phyloP scores from a whole-genome alignment of 2,888 invertebrate genomes.

The Brachyopa scutellaris region DNA sequence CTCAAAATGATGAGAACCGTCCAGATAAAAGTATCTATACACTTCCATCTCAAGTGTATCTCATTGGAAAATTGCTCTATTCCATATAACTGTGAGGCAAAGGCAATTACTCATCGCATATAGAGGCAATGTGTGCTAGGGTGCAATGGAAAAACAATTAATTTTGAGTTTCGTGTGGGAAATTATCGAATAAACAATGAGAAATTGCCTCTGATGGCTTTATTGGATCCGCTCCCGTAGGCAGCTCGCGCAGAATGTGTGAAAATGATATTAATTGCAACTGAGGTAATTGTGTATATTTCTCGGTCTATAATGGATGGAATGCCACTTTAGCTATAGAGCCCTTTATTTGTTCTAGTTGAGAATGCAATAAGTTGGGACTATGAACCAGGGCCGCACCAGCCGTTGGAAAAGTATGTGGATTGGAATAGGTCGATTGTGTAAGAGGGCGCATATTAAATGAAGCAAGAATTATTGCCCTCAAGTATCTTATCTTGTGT shows the following conservation, averaged over 20 bases:
- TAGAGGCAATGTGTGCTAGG: neutral
- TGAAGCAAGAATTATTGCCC: no score
- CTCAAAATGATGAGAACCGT: neutral
- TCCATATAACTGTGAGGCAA: neutral
- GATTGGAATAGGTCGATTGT: no score
- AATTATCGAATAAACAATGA: conserved; percentile 23
- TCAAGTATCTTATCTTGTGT: no score
- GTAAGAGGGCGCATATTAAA: no score
- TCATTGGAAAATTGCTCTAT: conserved; percentile 20
- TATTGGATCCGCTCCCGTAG: neutral
- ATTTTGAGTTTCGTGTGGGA: neutral
- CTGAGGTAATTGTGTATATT: neutral
- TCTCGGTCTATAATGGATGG: no score
- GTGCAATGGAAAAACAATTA: neutral
- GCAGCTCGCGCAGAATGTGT: neutral
- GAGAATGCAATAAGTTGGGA: no score
- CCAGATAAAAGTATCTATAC: conserved; percentile 6
- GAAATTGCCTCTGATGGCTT: conserved; percentile 5
- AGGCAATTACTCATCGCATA: conserved; percentile 8
- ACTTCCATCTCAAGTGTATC: conserved; percentile 11
- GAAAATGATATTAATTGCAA: neutral
- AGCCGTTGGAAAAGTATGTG: no score
- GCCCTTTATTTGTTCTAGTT: no score
- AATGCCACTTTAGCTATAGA: no score
- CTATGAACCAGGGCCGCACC: no score